phyloP scores from a whole-genome alignment of 2,888 invertebrate genomes.

The Eucriotettix oculatus region DNA sequence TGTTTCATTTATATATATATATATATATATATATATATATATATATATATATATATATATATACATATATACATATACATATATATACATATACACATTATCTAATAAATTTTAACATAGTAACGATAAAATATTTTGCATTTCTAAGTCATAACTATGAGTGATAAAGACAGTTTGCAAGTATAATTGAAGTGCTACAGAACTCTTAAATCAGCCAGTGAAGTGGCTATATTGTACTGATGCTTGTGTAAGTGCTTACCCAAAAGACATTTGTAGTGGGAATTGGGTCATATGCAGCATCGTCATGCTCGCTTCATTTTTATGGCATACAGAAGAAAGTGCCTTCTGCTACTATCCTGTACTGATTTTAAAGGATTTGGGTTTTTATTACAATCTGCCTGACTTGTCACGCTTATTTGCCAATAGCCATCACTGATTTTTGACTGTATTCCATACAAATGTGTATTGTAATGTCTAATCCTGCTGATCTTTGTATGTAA shows the following conservation, averaged over 20 bases:
- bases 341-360: constrained; percentile 15
- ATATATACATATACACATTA: constrained; percentile 1
- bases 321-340: constrained; percentile 12
- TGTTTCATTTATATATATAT: background rate
- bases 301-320: constrained; percentile 11
- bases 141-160: constrained; percentile 1
- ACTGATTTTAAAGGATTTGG: constrained; percentile 15
- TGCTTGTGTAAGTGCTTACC: constrained; percentile 1
- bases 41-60: too few relatives aligned
- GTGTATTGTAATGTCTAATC: constrained; percentile 35
- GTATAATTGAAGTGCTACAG: background rate
- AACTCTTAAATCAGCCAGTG: background rate
- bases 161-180: background rate
- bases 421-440: constrained; percentile 28
- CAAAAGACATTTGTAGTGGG: constrained; percentile 3
- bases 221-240: background rate
- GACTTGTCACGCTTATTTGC: constrained; percentile 24
- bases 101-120: constrained; percentile 3
- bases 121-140: constrained; percentile 8
- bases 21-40: too few relatives aligned
- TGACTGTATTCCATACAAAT: constrained; percentile 20
- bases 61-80: too few relatives aligned
- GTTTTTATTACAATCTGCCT: constrained; percentile 15
- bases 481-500: constrained; percentile 32
- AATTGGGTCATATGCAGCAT: constrained; percentile 7